Evolutionary conservation across 2,888 invertebrate genomes (phyloP), one percentile per base, ranked within the genome.

Genomic region (Lepidocyrtinus sp.): DNA sequence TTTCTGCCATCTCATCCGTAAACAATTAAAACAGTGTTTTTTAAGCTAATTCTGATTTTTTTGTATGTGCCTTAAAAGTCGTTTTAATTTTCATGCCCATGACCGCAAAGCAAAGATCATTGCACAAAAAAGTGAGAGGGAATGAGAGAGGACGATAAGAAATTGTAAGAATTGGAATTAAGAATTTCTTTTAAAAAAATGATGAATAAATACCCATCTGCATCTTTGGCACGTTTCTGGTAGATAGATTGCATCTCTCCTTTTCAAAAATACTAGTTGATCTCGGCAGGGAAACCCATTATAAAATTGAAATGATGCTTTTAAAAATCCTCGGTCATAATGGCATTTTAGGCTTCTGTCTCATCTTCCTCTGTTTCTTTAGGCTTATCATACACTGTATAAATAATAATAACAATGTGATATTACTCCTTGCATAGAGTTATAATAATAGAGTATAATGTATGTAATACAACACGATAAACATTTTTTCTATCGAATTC

Each of bases 261-360:
- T 50, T 50, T 50, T 50, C 25, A 61, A 74, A 75, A 75, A 63
- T 74, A 69, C 80, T 59, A 80, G 80, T 80, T 80, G 80, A 80
- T 80, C 80, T 74, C 80, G 45, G 80, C 75, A 71, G 80, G 80
- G 74, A 75, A 59, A 75, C 70, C 80, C 80, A 80, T 80, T 80
- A 80, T 80, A 80, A 80, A 75, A 80, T 80, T 80, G 75, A 80
- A 80, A 75, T 80, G 80, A 80, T 64, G 70, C 71, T 75, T 70
- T 50, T 70, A 70, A 69, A 71, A 50, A 50, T 50, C 45, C 59
- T 71, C 62, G 25, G 59, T 71, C 67, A 17, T 71, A 80, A 75
- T 74, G 74, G 55, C 65, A 27, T 73, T 73, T 64, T 50, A 50
- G 59, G 74, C 74, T 74, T 64, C 74, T 79, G 77, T 77, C 62